Evolutionary conservation across 2,797 vertebrate genomes (phyloP), one percentile per base, ranked within the genome.

Genomic region (Danionella dracula): DNA sequence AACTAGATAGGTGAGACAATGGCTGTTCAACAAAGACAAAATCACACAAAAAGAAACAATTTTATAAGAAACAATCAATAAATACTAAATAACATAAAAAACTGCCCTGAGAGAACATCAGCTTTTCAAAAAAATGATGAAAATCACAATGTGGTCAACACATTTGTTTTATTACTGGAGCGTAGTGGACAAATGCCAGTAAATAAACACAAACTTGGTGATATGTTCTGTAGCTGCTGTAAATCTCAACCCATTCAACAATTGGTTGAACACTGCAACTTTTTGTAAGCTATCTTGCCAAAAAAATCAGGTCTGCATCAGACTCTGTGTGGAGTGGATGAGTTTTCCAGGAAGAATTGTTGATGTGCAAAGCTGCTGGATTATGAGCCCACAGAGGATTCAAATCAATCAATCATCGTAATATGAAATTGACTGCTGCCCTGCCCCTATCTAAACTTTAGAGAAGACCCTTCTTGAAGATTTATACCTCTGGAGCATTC

Each of bases 301-400:
- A n/a, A n/a, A n/a, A n/a, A n/a, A n/a, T n/a, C n/a, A n/a, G n/a
- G n/a, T n/a, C n/a, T n/a, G 61, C 42, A 42, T n/a, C 5, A 1
- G 44, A 53, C 21, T 23, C 35, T 34, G 44, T n/a, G 34, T 8
- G 11, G 31, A 48, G 12, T 45, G 20, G n/a, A 67, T 48, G 4
- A 27, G 29, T 73, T 68, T 75, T 75, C 56, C 57, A 44, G 38
- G 64, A 71, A 72, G 37, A 72, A 27, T 58, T 46, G 20, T 46
- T 44, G 58, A 76, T 34, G 40, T 50, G 31, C 11, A 41, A 37
- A 68, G 29, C 55, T 34, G 50, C 66, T 70, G 57, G 68, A 77
- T 40, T n/a, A 4, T 0, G 21, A 55, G 15, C 29, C 12, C 40
- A 7, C 8, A 65, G n/a, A 37, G n/a, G n/a, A n/a, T n/a, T 71